These are phyloP conservation scores for Caenorhabditis sp. DNA, from an alignment of 2,888 invertebrate species.

Conservation along the genomic window DNA sequence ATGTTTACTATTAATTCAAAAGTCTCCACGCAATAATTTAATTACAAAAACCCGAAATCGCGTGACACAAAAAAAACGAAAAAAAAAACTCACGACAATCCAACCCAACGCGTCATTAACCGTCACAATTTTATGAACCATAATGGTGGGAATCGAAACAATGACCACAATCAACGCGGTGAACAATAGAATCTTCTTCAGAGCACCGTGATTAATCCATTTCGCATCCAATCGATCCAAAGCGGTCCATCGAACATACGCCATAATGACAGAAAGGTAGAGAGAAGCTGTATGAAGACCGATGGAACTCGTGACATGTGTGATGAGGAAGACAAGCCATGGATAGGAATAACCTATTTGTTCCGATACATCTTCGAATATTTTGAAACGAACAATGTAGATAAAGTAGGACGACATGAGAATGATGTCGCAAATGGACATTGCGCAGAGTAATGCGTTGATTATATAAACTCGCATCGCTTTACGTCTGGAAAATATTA, in stretches of 20 bases:
- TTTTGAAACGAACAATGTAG: conserved; percentile 63
- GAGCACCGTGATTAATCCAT: conserved; percentile 57
- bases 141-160: conserved; percentile 66
- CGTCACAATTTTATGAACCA: conserved; percentile 66
- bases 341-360: conserved; percentile 49
- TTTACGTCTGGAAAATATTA: conserved; percentile 40
- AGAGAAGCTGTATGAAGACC: conserved; percentile 67
- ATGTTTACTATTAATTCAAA: too few species aligned
- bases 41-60: too few species aligned
- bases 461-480: conserved; percentile 54
- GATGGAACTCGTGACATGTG: conserved; percentile 59
- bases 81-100: not conserved
- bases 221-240: conserved; percentile 56
- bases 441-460: conserved; percentile 52
- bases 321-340: conserved; percentile 56
- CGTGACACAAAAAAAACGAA: too few species aligned
- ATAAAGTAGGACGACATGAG: conserved; percentile 68
- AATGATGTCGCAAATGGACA: conserved; percentile 67
- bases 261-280: conserved; percentile 66
- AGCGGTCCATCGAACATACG: conserved; percentile 64
- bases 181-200: conserved; percentile 62
- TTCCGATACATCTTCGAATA: conserved; percentile 38
- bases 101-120: conserved; percentile 43
- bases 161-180: conserved; percentile 56
- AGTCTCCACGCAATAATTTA: too few species aligned